phyloP scores from a whole-genome alignment of 2,888 invertebrate genomes.

The Sinohyriopsis cumingii region DNA sequence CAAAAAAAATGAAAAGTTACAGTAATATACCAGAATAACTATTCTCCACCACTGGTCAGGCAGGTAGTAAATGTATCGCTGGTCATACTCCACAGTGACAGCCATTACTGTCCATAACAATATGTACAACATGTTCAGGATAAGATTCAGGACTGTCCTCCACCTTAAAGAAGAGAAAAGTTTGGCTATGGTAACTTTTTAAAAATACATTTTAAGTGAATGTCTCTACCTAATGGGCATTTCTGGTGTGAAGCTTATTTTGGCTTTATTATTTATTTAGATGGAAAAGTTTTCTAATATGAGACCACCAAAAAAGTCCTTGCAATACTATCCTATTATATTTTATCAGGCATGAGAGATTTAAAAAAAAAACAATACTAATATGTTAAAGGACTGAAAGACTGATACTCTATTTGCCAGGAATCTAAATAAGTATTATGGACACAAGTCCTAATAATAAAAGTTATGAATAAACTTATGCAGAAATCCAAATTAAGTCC shows the following conservation, averaged over 20 bases:
- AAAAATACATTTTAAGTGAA: too few relatives aligned
- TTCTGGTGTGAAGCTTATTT: background rate
- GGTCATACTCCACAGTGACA: slow-evolving; percentile 62
- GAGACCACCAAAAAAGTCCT: too few relatives aligned
- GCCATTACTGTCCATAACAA: slow-evolving; percentile 67
- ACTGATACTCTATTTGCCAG: too few relatives aligned
- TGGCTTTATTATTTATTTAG: too few relatives aligned
- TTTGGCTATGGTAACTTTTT: background rate
- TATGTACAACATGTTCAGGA: slow-evolving; percentile 66
- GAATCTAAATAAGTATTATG: background rate
- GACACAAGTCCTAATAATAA: too few relatives aligned
- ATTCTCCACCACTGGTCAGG: slow-evolving; percentile 68
- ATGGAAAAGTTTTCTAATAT: too few relatives aligned
- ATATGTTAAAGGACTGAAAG: too few relatives aligned
- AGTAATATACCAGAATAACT: slow-evolving; percentile 55
- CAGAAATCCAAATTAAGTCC: too few relatives aligned
- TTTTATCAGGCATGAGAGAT: too few relatives aligned
- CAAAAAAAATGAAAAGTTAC: background rate
- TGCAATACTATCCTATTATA: too few relatives aligned
- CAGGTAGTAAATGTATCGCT: slow-evolving; percentile 57
- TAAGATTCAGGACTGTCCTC: slow-evolving; percentile 56
- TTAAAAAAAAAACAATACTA: too few relatives aligned
- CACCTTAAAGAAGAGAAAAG: slow-evolving; percentile 42
- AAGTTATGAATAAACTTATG: too few relatives aligned
- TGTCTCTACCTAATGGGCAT: background rate